phyloP scores from a whole-genome alignment of 1,140 invertebrate genomes.

The Gonioctena quinquepunctata region DNA sequence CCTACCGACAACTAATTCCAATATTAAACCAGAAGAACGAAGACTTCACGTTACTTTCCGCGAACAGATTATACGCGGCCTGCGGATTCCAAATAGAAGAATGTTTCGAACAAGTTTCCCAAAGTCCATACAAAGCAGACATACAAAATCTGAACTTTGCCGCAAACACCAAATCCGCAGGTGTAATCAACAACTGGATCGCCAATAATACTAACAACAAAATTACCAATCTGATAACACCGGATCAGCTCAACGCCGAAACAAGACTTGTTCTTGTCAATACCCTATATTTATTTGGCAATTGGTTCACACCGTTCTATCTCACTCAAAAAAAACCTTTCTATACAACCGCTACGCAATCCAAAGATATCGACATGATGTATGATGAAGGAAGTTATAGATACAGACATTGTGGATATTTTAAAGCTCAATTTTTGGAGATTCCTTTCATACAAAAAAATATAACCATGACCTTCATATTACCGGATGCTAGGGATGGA shows the following conservation, averaged over 20 bases:
- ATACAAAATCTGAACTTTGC: constrained; percentile 62
- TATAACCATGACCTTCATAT: constrained; percentile 63
- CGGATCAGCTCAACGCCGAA: constrained; percentile 58
- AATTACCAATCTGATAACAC: constrained; percentile 68
- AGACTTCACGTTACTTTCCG: constrained; percentile 17
- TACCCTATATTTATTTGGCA: constrained; percentile 82
- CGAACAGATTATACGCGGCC: constrained; percentile 29
- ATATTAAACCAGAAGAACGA: constrained; percentile 1
- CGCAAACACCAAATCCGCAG: constrained; percentile 47
- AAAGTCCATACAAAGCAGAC: constrained; percentile 59
- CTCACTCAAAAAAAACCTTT: constrained; percentile 56
- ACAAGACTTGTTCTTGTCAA: constrained; percentile 75
- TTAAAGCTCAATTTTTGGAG: constrained; percentile 59
- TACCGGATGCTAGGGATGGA: constrained; percentile 64
- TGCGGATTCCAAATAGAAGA: constrained; percentile 13
- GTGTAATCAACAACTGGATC: constrained; percentile 72
- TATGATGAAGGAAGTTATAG: constrained; percentile 73
- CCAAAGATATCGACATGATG: constrained; percentile 77
- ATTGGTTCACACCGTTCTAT: constrained; percentile 67
- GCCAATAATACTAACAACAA: constrained; percentile 70
- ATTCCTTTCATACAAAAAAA: constrained; percentile 61
- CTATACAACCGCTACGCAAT: constrained; percentile 55
- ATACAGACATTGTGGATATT: constrained; percentile 54
- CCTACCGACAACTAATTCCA: constrained; percentile 51
- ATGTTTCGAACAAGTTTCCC: constrained; percentile 44